Evolutionary conservation across 2,113 vertebrate species (phyloP).

Genomic region (Okapia johnstoni): DNA sequence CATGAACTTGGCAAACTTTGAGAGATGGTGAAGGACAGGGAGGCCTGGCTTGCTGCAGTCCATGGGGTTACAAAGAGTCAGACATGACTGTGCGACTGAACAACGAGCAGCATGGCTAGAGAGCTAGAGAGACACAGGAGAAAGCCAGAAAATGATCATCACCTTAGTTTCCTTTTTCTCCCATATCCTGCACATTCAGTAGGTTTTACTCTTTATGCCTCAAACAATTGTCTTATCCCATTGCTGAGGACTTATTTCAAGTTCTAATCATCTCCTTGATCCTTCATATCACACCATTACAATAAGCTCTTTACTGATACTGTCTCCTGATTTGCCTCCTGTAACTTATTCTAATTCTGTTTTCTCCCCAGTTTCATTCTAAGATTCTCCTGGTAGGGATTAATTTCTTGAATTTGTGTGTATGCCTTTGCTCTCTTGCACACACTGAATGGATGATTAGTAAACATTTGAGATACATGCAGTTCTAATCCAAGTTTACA

Average conservation of each 20-base stretch:
- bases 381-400: background rate
- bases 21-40: background rate
- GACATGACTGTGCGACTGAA: background rate
- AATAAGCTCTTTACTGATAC: background rate
- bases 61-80: background rate
- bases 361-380: background rate
- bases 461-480: background rate
- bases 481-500: background rate
- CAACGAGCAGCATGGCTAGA: background rate
- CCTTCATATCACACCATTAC: background rate
- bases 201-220: background rate
- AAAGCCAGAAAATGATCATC: background rate
- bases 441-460: background rate
- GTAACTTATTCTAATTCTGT: background rate
- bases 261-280: background rate
- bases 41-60: background rate
- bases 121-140: background rate
- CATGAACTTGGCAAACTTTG: background rate
- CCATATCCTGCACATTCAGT: background rate
- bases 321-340: background rate
- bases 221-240: background rate
- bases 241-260: background rate
- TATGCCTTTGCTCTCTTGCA: background rate
- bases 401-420: background rate
- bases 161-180: background rate